Base-by-base conservation (phyloP, 2,888 invertebrate genomes). In the Apodemia hepburni region DNA sequence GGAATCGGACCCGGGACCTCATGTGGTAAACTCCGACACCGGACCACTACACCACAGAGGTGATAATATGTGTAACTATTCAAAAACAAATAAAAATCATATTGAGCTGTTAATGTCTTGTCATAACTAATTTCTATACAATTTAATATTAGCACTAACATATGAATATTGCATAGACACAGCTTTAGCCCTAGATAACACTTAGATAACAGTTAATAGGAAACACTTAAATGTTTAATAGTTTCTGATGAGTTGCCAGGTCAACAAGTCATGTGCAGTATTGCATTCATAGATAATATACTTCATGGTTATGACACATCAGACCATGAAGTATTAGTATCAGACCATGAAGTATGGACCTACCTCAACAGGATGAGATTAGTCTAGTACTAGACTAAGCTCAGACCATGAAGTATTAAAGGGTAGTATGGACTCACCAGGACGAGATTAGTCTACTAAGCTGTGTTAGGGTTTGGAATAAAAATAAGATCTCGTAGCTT, bases 201-300 rank as follows among this genome's bases (percentile, higher is more conserved):
- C 45, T 45, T n/a, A 45, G 45, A 45, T 45, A 45, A 45, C 12
- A 45, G 45, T 45, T 58, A 45, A 62, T 58, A 60, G 11, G 62
- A 42, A 35, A 45, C 42, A 33, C 77, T 82, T 81, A 65, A 78
- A 80, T 80, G 22, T 22, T 22, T 22, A 80, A 71, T 60, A 29
- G 71, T 68, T 67, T 72, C 75, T 76, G 75, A 78, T 70, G 70
- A 66, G 82, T 85, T 81, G 80, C 80, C 78, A 66, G 84, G 87
- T 84, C 85, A 83, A 84, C 75, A 80, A 77, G 84, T 84, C 81
- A 86, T 84, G 75, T 77, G 71, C 77, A 8, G 45, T 45, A 72
- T 76, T 70, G 74, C 71, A 75, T 54, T 54, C 54, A 54, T 27
- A 54, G 54, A 54, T 54, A 22, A 22, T 11, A 54, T 54, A 27